phyloP scores from a whole-genome alignment of 2,888 invertebrate genomes.

The Spodoptera littoralis region DNA sequence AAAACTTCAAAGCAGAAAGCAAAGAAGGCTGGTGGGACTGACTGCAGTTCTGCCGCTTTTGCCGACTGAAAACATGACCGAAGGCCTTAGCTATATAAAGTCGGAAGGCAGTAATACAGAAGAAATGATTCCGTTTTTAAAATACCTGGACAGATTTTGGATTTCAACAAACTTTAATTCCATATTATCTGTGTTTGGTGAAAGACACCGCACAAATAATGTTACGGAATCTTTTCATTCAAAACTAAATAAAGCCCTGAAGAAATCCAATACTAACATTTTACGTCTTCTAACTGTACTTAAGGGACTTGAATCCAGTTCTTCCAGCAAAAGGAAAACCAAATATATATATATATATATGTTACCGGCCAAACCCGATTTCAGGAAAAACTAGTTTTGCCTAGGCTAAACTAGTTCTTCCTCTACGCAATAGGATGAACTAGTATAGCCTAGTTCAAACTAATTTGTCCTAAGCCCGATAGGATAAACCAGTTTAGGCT shows the following conservation, averaged over 20 bases:
- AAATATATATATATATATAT: too few species aligned
- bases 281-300: constrained; percentile 12
- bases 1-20: constrained; percentile 1
- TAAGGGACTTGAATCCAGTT: constrained; percentile 12
- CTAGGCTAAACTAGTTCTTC: too few species aligned
- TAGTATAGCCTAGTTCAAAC: too few species aligned
- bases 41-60: constrained; percentile 20
- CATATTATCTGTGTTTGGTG: not conserved
- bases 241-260: not conserved
- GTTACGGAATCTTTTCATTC: constrained; percentile 6
- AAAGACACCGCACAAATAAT: constrained; percentile 7
- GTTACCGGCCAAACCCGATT: too few species aligned
- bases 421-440: too few species aligned
- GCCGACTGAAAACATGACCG: constrained; percentile 15
- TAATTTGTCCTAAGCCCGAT: too few species aligned
- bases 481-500: too few species aligned
- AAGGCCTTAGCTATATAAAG: constrained; percentile 5
- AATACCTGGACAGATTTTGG: constrained; percentile 18
- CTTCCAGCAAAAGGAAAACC: constrained; percentile 1
- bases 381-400: too few species aligned
- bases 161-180: constrained; percentile 10
- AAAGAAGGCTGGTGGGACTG: constrained; percentile 11
- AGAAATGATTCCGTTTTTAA: constrained; percentile 16
- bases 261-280: constrained; percentile 12
- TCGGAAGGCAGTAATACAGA: constrained; percentile 2